These are phyloP conservation scores for Pocillopora meandrina DNA, from an alignment of 92 coral and sea anemone species.

Conservation along the genomic window DNA sequence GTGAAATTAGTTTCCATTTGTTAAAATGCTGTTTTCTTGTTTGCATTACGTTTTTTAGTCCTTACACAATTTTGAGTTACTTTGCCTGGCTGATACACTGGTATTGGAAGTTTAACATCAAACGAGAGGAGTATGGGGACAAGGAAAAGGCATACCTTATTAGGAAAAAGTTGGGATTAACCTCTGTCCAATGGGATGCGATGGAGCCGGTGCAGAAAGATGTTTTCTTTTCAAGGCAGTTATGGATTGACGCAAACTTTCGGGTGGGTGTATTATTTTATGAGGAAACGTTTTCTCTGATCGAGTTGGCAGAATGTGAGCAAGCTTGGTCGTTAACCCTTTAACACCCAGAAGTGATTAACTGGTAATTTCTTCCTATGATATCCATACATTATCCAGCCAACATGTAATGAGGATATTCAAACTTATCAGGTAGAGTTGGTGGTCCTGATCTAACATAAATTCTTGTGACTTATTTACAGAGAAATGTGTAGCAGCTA, in stretches of 20 bases:
- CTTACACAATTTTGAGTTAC: conserved; percentile 77
- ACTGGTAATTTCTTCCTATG: too few relatives aligned
- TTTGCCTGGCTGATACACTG: conserved; percentile 82
- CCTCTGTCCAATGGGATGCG: conserved; percentile 91
- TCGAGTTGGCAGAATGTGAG: too few relatives aligned
- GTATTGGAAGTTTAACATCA: conserved; percentile 92
- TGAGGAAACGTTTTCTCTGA: too few relatives aligned
- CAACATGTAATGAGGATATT: too few relatives aligned
- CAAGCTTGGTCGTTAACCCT: too few relatives aligned
- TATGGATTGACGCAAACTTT: conserved; percentile 85
- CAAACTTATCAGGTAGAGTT: too few relatives aligned
- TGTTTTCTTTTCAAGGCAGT: conserved; percentile 65
- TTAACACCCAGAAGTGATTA: too few relatives aligned
- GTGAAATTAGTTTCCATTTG: neutral
- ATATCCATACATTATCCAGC: too few relatives aligned
- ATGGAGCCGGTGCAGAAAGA: conserved; percentile 64
- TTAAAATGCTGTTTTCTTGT: neutral
- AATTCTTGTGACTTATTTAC: too few relatives aligned
- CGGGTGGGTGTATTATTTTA: conserved; percentile 45
- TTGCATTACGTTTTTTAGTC: conserved; percentile 52
- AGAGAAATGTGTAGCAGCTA: too few relatives aligned
- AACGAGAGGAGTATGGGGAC: conserved; percentile 82
- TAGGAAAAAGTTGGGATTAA: conserved; percentile 72
- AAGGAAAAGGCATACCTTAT: conserved; percentile 86
- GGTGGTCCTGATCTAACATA: too few relatives aligned